Conservation (phyloP, 2,888 invertebrate genomes). For the Clitarchus hookeri region DNA sequence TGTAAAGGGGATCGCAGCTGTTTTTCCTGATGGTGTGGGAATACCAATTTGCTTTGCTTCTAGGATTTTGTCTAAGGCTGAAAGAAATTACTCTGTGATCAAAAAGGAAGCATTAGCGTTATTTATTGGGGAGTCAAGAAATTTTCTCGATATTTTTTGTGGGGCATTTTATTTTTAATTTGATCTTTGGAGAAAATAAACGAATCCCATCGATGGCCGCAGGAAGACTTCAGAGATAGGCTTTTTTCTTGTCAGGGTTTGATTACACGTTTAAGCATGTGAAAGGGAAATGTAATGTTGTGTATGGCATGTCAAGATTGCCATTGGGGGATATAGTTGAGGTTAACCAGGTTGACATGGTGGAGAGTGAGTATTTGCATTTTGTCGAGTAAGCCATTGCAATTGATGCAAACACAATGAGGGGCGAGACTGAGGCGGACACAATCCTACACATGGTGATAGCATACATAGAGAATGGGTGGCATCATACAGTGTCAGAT, state of each 20-base stretch:
- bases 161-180: constrained; percentile 47
- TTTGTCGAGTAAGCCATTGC: too few relatives aligned
- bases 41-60: constrained; percentile 32
- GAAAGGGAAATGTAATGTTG: constrained; percentile 34
- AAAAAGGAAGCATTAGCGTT: constrained; percentile 29
- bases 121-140: not conserved
- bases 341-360: not conserved
- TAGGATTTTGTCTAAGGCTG: not conserved
- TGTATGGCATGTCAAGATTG: not conserved
- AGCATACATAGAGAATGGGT: not conserved
- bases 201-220: constrained; percentile 50
- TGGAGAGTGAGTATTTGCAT: too few relatives aligned
- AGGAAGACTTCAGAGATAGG: constrained; percentile 43
- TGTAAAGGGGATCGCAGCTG: not conserved
- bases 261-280: constrained; percentile 44
- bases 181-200: constrained; percentile 48
- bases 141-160: constrained; percentile 49
- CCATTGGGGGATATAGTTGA: not conserved
- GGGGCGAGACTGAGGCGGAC: too few relatives aligned
- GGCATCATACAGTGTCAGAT: not conserved
- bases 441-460: too few relatives aligned
- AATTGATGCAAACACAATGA: too few relatives aligned
- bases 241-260: too few relatives aligned
- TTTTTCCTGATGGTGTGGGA: constrained; percentile 29
- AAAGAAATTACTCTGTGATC: constrained; percentile 21